Conservation (phyloP, 2,888 invertebrate genomes). For the Aspidiotus destructor region DNA sequence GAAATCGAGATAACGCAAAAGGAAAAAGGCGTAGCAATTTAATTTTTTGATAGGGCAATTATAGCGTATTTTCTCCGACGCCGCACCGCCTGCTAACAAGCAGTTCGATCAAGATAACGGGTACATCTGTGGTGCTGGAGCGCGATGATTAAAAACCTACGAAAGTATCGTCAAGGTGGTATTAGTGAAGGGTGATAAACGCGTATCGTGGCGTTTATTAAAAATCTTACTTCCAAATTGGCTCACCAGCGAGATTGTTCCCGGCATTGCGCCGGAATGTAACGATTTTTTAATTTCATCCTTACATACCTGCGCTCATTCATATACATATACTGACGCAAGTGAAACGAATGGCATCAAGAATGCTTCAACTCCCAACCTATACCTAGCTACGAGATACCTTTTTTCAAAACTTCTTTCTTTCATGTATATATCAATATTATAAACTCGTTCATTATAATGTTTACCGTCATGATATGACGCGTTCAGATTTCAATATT, state of each 20-base stretch:
- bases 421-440: too few relatives aligned
- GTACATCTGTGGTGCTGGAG: conserved; percentile 25
- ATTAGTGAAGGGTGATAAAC: conserved; percentile 16
- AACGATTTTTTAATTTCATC: conserved; percentile 19
- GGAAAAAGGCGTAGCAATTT: conserved; percentile 28
- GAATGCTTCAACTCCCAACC: too few relatives aligned
- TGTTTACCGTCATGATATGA: too few relatives aligned
- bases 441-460: too few relatives aligned
- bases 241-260: conserved; percentile 22
- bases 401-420: too few relatives aligned
- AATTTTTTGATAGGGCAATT: conserved; percentile 32
- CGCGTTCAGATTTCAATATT: too few relatives aligned
- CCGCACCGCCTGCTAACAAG: conserved; percentile 26
- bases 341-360: too few relatives aligned
- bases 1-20: conserved; percentile 8
- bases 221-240: conserved; percentile 24
- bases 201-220: conserved; percentile 23
- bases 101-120: conserved; percentile 21
- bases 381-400: too few relatives aligned
- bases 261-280: conserved; percentile 14
- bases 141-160: conserved; percentile 29
- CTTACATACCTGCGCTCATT: too few relatives aligned
- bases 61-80: conserved; percentile 20
- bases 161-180: conserved; percentile 11
- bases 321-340: too few relatives aligned